Evolutionary conservation across 2,797 vertebrate genomes (phyloP), one percentile per base, ranked within the genome.

Genomic region (Rhabdophis nuchalis): DNA sequence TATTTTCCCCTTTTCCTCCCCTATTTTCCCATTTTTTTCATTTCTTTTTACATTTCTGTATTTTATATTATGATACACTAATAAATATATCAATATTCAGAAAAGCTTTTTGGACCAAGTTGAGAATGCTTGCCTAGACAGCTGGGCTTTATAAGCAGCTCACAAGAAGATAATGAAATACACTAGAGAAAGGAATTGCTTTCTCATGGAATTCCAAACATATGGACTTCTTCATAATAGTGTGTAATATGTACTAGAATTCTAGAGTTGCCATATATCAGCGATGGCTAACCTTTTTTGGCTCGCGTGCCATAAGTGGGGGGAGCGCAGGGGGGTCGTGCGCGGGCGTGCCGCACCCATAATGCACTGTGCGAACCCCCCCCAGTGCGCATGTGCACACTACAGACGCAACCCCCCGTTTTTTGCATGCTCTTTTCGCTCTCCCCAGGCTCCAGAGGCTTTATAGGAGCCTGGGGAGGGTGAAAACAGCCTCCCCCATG

Each of bases 191-290:
- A 88, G 58, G 46, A 56, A 61, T 13, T 88, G 0, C 52, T 14
- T 89, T 94, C 86, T 93, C 29, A 1, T 56, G 16, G 64, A 27
- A 46, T 87, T 92, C 27, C 27, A 92, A 88, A 60, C 56, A 5
- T 1, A 87, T 86, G 87, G 25, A 16, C 4, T 87, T 93, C 29
- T n/a, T 23, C 89, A 91, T 6, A 14, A n/a, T 87, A 77, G 27
- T 90, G 52, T 90, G 60, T 92, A 90, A 88, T 58, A 92, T 94
- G 88, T 86, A n/a, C 64, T 93, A 77, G 68, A 90, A 90, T 87
- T 95, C 85, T 86, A 90, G 25, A 82, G 86, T 50, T 68, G 52
- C 25, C 0, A 54, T 88, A 36, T 91, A 14, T 93, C n/a, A n/a
- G n/a, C n/a, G n/a, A n/a, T n/a, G n/a, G n/a, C n/a, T n/a, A n/a